Percentiles rank a stretch among this genome's conserved stretches.
Conservation (phyloP, 2,797 vertebrate genomes). For the Benthosema pterotum region DNA sequence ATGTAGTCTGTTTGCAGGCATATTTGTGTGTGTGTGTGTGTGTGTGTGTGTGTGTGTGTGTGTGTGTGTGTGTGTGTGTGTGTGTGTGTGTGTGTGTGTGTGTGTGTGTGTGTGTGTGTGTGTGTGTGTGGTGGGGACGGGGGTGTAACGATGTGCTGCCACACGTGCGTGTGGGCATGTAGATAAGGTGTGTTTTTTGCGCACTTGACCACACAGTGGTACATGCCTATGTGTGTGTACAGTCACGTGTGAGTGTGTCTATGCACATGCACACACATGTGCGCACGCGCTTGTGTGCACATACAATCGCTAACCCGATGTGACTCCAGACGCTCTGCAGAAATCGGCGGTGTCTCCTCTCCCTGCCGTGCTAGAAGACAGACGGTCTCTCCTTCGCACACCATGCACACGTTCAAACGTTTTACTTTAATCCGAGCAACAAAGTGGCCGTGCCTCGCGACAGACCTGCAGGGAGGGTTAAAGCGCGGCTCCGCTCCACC, state of each 20-base stretch:
- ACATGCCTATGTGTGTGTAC: background rate
- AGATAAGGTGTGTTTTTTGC: background rate
- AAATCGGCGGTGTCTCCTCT: conserved; percentile 48
- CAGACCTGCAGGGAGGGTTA: too few relatives aligned
- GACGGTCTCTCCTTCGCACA: conserved; percentile 43
- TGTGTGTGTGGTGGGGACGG: background rate
- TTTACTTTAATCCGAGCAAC: background rate
- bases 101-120: background rate
- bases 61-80: conserved; percentile 7
- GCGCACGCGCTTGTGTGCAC: conserved; percentile 37
- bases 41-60: background rate
- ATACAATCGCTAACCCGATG: conserved; percentile 22
- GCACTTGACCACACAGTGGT: too few relatives aligned
- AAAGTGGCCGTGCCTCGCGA: too few relatives aligned
- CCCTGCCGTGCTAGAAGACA: conserved; percentile 58
- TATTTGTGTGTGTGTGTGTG: conserved; percentile 1
- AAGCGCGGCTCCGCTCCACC: too few relatives aligned
- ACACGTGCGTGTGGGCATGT: conserved; percentile 9
- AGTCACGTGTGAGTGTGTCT: background rate
- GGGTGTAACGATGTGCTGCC: too few relatives aligned
- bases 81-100: background rate
- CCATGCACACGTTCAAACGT: conserved; percentile 13
- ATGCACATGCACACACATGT: background rate
- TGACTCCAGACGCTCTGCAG: conserved; percentile 57
- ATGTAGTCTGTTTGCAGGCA: too few relatives aligned